Evolutionary conservation across 2,797 vertebrate genomes (phyloP), one percentile per base, ranked within the genome.

Genomic region (Dromococcyx pavoninus): DNA sequence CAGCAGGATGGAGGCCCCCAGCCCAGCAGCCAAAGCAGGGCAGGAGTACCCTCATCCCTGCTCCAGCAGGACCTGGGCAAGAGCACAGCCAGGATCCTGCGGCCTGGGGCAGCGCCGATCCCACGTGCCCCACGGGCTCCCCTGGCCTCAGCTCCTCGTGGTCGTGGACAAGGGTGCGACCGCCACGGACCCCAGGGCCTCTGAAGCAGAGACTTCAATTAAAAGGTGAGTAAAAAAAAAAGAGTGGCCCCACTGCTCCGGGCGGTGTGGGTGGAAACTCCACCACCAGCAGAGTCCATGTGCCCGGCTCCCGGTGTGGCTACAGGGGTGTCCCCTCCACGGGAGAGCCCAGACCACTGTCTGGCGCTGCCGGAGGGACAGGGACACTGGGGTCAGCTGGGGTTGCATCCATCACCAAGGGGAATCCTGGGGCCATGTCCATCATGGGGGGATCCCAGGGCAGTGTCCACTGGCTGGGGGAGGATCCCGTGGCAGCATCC

Each of bases 191-290:
- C 71, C 61, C 61, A 90, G 72, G 70, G 43, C 81, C 56, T 92
- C 73, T 50, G 44, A 69, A 93, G 69, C 79, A 91, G 57, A 93
- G 70, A 44, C 28, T 91, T 95, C 75, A 93, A 95, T 94, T 88
- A 88, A 90, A 96, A 96, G 39, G 50, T 54, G 78, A 94, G n/a
- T 95, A 56, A 86, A 86, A 92, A 95, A n/a, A n/a, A n/a, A n/a
- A 74, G 62, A 57, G 79, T 76, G 43, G 33, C 75, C 74, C 62
- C 14, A 1, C 25, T 7, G 24, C 46, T 56, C 41, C 3, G 1
- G 24, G 64, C 37, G 27, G 60, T 81, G 86, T 57, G 15, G 53
- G 65, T 2, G 10, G 56, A 17, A 51, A 12, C 44, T 24, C 37
- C 32, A 4, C 44, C 25, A 24, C 61, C 89, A 43, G 54, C 67